Conservation (phyloP, 37 sponge, comb jelly and placozoan genomes). For the Cladorhizidae sp. region DNA sequence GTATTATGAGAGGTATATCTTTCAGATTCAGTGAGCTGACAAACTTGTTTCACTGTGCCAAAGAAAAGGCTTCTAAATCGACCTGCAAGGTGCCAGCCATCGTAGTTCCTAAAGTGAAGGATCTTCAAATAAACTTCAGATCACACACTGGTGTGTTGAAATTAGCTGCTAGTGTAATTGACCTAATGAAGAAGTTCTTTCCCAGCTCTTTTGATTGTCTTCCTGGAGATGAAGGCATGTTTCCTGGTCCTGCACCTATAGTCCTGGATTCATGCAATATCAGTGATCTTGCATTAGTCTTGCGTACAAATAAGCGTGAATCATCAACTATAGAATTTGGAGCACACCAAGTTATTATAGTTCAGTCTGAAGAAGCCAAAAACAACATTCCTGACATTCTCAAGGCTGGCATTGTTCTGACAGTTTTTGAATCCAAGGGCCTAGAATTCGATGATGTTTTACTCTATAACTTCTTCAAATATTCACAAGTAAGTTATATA, state of each 20-base stretch:
- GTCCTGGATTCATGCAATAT: constrained; percentile 31
- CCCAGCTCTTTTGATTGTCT: constrained; percentile 63
- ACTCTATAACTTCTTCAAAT: constrained; percentile 84
- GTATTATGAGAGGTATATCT: constrained; percentile 82
- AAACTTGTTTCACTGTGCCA: constrained; percentile 47
- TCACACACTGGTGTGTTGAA: constrained; percentile 76
- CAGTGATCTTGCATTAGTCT: constrained; percentile 56
- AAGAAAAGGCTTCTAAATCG: neutral
- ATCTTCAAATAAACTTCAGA: constrained; percentile 69
- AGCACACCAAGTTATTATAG: constrained; percentile 83
- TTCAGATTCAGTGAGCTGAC: constrained; percentile 77
- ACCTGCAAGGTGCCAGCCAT: neutral
- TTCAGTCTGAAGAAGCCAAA: constrained; percentile 69
- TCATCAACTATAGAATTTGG: constrained; percentile 81
- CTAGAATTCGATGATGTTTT: constrained; percentile 90
- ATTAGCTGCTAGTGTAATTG: constrained; percentile 71
- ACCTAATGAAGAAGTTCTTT: constrained; percentile 58
- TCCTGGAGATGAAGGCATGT: constrained; percentile 48
- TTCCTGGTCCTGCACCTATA: constrained; percentile 68
- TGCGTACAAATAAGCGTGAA: constrained; percentile 53
- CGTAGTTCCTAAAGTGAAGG: constrained; percentile 51
- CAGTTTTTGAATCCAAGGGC: constrained; percentile 86
- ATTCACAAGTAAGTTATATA: constrained; percentile 67
- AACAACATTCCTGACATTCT: constrained; percentile 56
- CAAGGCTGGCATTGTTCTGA: constrained; percentile 64